Conservation (phyloP, 2,888 invertebrate genomes). For the Hirudinaria manillensis region DNA sequence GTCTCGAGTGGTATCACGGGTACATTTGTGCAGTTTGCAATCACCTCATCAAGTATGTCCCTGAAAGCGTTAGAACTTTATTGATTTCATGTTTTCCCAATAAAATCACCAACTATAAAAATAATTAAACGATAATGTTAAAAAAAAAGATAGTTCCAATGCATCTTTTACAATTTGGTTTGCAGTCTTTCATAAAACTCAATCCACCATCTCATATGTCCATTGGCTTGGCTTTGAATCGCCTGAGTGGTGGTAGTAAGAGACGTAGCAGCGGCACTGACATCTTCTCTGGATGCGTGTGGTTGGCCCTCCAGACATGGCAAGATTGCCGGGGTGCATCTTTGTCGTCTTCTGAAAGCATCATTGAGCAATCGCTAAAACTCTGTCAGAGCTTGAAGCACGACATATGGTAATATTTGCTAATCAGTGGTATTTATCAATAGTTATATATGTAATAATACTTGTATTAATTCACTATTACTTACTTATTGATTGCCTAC, state of each 20-base stretch:
- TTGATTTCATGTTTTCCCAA: background rate
- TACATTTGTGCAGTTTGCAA: background rate
- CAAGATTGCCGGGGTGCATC: background rate
- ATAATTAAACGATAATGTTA: background rate
- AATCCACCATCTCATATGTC: too few relatives aligned
- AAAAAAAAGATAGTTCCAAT: background rate
- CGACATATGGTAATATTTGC: background rate
- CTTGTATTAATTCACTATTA: too few relatives aligned
- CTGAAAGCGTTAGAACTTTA: background rate
- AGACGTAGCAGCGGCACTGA: too few relatives aligned
- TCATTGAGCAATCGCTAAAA: background rate
- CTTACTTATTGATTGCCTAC: too few relatives aligned
- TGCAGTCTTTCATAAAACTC: background rate
- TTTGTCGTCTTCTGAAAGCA: background rate
- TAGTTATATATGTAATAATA: too few relatives aligned
- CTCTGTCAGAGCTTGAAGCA: background rate
- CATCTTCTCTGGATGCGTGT: background rate
- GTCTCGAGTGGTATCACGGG: background rate
- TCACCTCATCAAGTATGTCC: background rate
- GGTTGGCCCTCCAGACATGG: background rate
- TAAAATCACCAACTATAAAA: background rate
- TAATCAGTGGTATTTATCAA: background rate
- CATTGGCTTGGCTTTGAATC: too few relatives aligned
- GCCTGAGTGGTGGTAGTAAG: too few relatives aligned
- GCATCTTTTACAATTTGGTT: background rate